Base-by-base conservation (phyloP, 2,888 invertebrate genomes). In the Lamproptera curius region DNA sequence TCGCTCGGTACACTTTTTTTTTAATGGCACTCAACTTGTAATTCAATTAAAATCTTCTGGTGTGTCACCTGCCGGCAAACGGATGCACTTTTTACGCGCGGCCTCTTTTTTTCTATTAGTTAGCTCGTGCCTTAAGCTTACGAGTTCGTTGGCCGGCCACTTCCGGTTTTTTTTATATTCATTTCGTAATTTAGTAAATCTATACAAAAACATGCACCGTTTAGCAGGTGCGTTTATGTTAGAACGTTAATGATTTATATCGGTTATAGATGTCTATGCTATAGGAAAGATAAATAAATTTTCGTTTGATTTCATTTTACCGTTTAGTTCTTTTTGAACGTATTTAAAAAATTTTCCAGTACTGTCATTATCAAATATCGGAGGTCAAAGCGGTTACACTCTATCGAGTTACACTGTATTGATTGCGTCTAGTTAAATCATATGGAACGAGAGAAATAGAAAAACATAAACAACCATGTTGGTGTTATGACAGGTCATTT, bases 401-500 rank as follows among this genome's bases (percentile, higher is more conserved):
- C 39, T 23, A 16, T 28, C 31, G 31, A 20, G 14, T 17, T n/a
- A n/a, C n/a, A n/a, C n/a, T n/a, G n/a, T n/a, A n/a, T n/a, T n/a
- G n/a, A n/a, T n/a, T n/a, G n/a, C n/a, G n/a, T n/a, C n/a, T n/a
- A 46, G 35, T 37, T 34, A 40, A 14, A 50, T 44, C 42, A 47
- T 47, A 45, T 33, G 23, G 36, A 11, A 41, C 46, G n/a, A n/a
- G n/a, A n/a, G n/a, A n/a, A n/a, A 41, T 42, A 40, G 41, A 50
- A 20, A 53, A 53, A 50, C 23, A 48, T 53, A 55, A 50, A 45
- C 45, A 44, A 44, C 20, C 17, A 39, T 31, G 44, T 59, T 61
- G 58, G 64, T 61, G 67, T 73, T 73, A 70, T 52, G 73, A 76
- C 62, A 67, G 47, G 47, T 53, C 63, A 80, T 85, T 84, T 71